Percentiles rank a stretch among this genome's conserved stretches.
phyloP scores from a whole-genome alignment of 2,797 vertebrate species.

The Mormyrus proboscirostris region DNA sequence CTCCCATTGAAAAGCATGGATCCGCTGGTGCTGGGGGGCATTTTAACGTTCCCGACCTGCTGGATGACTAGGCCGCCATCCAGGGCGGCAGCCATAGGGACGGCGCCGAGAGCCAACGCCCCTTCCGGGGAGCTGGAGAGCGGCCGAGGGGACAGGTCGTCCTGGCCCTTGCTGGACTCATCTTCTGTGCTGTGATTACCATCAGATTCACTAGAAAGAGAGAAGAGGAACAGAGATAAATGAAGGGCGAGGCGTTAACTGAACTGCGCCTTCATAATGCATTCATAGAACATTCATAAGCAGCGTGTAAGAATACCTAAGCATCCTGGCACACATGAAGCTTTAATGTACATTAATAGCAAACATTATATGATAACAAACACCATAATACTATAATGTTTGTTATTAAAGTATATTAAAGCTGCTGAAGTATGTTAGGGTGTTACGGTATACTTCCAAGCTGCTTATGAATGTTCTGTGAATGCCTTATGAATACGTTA shows the following conservation, averaged over 20 bases:
- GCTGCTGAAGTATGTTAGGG: background rate
- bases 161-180: constrained; percentile 95
- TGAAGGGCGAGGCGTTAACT: background rate
- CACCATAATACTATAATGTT: background rate
- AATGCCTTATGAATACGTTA: background rate
- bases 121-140: constrained; percentile 77
- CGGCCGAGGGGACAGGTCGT: constrained; percentile 87
- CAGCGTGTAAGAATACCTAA: background rate
- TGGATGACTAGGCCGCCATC: constrained; percentile 81
- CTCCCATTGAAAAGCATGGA: constrained; percentile 79
- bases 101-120: constrained; percentile 67
- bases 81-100: constrained; percentile 52
- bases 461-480: background rate
- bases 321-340: background rate
- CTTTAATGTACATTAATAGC: background rate
- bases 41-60: constrained; percentile 92
- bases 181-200: constrained; percentile 84
- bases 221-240: background rate
- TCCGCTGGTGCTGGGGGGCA: constrained; percentile 75
- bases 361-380: background rate
- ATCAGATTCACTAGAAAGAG: constrained; percentile 61
- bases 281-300: background rate
- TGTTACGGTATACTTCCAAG: background rate
- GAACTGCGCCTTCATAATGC: background rate
- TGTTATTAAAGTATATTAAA: background rate